Evolutionary conservation across 2,888 invertebrate genomes (phyloP).

Genomic region (Neoaliturus tenellus): DNA sequence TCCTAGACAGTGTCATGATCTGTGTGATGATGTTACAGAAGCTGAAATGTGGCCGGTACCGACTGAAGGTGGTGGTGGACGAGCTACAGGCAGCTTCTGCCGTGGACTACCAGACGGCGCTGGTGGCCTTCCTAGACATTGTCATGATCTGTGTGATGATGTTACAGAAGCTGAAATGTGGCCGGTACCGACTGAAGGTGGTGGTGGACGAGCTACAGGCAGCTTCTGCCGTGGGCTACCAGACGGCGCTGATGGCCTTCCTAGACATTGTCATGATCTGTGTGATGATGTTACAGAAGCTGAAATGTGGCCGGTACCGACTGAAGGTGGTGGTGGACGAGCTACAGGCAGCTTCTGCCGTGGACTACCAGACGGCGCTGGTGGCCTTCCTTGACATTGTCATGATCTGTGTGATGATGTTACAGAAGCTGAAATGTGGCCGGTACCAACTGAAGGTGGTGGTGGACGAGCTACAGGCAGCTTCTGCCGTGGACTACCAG

Average conservation of each 20-base stretch:
- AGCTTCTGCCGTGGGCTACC: constrained; percentile 88
- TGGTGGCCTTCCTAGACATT: constrained; percentile 97
- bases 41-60: constrained; percentile 91
- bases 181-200: constrained; percentile 92
- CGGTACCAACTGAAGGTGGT: constrained; percentile 93
- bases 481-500: constrained; percentile 86
- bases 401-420: too few relatives aligned
- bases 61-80: constrained; percentile 90
- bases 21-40: too few relatives aligned
- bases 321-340: constrained; percentile 93
- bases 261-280: constrained; percentile 97
- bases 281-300: constrained; percentile 88
- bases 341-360: constrained; percentile 83
- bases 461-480: constrained; percentile 90
- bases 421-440: constrained; percentile 88
- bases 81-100: constrained; percentile 87
- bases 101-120: constrained; percentile 92
- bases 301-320: constrained; percentile 92
- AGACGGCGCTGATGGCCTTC: constrained; percentile 94
- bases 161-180: constrained; percentile 86
- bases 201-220: constrained; percentile 92
- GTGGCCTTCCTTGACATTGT: constrained; percentile 97
- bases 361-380: constrained; percentile 94
- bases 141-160: constrained; percentile 94
- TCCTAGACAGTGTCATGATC: constrained; percentile 97